Conservation (phyloP, 2,797 vertebrate genomes). For the Ciconia nigra region DNA sequence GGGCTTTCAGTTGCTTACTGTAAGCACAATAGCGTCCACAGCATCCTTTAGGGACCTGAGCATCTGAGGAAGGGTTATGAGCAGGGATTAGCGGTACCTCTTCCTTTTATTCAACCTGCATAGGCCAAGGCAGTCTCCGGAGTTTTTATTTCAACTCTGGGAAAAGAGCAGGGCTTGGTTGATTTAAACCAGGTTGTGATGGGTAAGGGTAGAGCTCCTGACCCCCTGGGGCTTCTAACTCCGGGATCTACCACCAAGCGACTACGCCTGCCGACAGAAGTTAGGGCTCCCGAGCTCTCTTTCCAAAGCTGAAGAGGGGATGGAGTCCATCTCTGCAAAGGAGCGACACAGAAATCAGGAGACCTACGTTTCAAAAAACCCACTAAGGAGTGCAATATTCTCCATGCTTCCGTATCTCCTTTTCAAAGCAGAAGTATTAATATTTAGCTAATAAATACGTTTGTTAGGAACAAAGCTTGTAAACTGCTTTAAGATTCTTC, state of each 20-base stretch:
- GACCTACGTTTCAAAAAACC: not conserved
- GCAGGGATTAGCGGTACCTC: not conserved
- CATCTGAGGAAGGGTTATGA: not conserved
- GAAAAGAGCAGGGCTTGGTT: not conserved
- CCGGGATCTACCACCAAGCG: not conserved
- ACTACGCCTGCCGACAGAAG: too few relatives aligned
- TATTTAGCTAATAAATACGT: not conserved
- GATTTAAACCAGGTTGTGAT: not conserved
- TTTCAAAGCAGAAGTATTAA: not conserved
- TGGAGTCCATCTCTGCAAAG: not conserved
- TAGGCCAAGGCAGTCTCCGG: not conserved
- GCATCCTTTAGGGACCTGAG: not conserved
- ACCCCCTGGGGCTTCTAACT: not conserved
- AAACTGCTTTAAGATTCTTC: not conserved
- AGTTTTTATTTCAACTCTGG: not conserved
- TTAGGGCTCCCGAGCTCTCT: not conserved
- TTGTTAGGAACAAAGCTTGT: not conserved
- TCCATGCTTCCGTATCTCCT: accelerated
- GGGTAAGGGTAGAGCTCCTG: not conserved
- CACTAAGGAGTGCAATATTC: not conserved
- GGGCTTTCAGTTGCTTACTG: not conserved
- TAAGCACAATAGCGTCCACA: not conserved
- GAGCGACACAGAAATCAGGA: not conserved
- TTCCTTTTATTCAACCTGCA: not conserved
- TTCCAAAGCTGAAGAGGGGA: not conserved